Base-by-base conservation (phyloP, 2,888 invertebrate genomes). In the Gastrophysa polygoni region DNA sequence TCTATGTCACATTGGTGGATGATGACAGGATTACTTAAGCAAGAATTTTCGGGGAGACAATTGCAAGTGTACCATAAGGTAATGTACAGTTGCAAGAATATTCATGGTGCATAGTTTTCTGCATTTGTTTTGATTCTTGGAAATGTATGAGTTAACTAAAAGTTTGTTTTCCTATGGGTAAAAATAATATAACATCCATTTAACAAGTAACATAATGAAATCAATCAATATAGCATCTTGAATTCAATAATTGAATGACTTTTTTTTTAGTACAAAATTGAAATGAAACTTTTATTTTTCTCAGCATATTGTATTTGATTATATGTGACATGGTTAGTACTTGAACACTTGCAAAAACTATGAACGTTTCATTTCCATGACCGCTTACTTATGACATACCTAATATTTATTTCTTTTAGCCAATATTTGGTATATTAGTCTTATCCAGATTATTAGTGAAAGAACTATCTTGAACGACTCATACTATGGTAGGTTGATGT, bases 351-450 rank as follows among this genome's bases (percentile, higher is more conserved):
- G 54, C 54, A 24, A 44, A 54, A 54, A 54, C 58, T 54, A 54
- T 59, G 54, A 34, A 38, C 46, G 24, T 34, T 18, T 32, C 20
- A 59, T 51, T 43, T 16, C 20, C 24, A 51, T 46, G 20, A 29
- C 28, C 17, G 47, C 21, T 11, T 46, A 21, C 21, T 18, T 46
- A 29, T 46, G 18, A 18, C 14, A 57, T 38, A 43, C 51, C 60
- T 60, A 60, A 60, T 43, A 28, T 56, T 54, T 49, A 38, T 60
- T 60, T 60, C 55, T 60, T 60, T 60, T 60, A 60, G 60, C 60
- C 14, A 32, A 47, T 34, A 52, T 56, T 57, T 57, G n/a, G n/a
- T 38, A 38, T 38, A 38, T 38, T 38, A 3, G 10, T 38, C n/a
- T 32, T 32, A 1, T 32, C 29, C 29, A 32, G 29, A 32, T 32